Evolutionary conservation across 2,888 invertebrate genomes (phyloP), one percentile per base, ranked within the genome.

Genomic region (Phania funesta): DNA sequence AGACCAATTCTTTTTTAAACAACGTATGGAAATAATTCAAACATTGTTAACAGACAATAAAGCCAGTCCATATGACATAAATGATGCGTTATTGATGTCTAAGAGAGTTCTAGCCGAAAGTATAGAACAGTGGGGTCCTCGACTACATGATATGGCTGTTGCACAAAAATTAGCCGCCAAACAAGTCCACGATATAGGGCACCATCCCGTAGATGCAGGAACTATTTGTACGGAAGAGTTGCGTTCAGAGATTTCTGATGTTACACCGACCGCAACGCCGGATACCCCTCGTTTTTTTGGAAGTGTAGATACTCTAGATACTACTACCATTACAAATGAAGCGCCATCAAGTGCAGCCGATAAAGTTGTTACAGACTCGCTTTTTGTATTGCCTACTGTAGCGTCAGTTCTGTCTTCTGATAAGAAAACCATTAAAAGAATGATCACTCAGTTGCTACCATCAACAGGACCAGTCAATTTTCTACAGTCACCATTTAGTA

Each of bases 1-100:
- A 48, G 91, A 91, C 86, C 95, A 95, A 86, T 92, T 93, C 41
- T 91, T 92, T 62, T 97, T 97, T 88, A 95, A 96, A 84, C 94
- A 94, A 78, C 95, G 95, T 89, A 94, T 96, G 81, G 97, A 97
- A 87, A 95, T 95, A 84, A 94, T 96, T 71, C 96, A 97, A 87
- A 91, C 89, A 0, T 83, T 91, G 11, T 77, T 91, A 35, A 88
- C 89, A 0, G 90, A 90, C 38, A 84, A 83, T 8, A 85, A 85
- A 50, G 88, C 88, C 0, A 89, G 86, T 70, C 84, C 87, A 1
- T 89, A 89, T 56, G 92, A 92, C 81, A 91, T 94, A 16, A 93
- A 93, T 70, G 95, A 95, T 87, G 92, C 93, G 0, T 90, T 95
- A 26, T 92, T 94, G 7, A 92, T 93, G 86, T 90, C 95, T 18